Evolutionary conservation across 2,888 invertebrate species (phyloP), one percentile per base, ranked within the genome.

Genomic region (Chrysopilus asiliformis): DNA sequence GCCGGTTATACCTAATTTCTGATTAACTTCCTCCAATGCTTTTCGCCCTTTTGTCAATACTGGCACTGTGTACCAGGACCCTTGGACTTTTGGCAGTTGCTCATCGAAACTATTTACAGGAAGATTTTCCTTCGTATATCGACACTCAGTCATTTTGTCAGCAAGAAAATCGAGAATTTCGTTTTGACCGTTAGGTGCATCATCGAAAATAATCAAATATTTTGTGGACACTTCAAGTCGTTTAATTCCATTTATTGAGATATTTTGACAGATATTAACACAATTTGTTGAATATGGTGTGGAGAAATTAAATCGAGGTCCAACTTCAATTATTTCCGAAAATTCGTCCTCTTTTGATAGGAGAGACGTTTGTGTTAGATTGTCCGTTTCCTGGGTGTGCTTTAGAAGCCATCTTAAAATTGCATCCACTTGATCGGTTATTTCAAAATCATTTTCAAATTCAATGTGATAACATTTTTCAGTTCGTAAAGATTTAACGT

Each of bases 271-370:
- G 48, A 95, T 94, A 35, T 93, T 90, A 2, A 95, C 85, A 18
- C 91, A 89, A 65, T 97, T 97, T 47, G 91, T 94, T 1, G 93
- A 94, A 58, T 87, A 87, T 1, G 97, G 81, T 25, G 95, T 95
- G 12, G 90, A 91, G 59, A 94, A 94, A 63, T 91, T 90, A 49
- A 91, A 79, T 48, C 91, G 77, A 22, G 93, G 93, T 17, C 93
- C 93, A 56, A 90, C 83, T 71, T 93, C 93, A 49, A 93, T 71
- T 5, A 89, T 45, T 9, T 68, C 44, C 18, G 43, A 30, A 2
- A 41, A 36, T 15, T 65, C 56, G 29, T 55, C 51, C 18, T 62
- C 51, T 44, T 58, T 52, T 34, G 64, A 64, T 43, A 75, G 68
- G 10, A 61, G 54, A 22, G 73, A 68, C 43, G 66, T 60, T 49